phyloP scores from a whole-genome alignment of 2,797 vertebrate genomes.

The Enteromius viviparus region DNA sequence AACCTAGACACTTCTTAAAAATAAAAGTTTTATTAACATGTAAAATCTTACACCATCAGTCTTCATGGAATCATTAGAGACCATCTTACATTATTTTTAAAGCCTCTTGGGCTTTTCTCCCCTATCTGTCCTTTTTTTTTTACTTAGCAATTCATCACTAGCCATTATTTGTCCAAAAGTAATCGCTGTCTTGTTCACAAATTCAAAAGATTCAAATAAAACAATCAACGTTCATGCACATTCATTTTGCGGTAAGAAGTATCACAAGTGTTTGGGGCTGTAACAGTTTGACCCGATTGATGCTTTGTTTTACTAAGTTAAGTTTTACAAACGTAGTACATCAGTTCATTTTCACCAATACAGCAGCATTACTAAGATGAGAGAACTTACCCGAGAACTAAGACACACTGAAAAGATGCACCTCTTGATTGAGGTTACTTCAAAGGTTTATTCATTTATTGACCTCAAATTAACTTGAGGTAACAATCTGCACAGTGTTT shows the following conservation, averaged over 20 bases:
- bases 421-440: conserved; percentile 31
- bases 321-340: conserved; percentile 56
- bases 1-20: conserved; percentile 48
- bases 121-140: neutral
- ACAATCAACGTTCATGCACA: conserved; percentile 65
- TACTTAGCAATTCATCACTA: neutral
- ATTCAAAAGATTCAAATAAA: conserved; percentile 25
- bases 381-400: conserved; percentile 29
- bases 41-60: conserved; percentile 61
- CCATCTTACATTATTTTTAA: conserved; percentile 47
- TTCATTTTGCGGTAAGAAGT: conserved; percentile 58
- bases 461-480: conserved; percentile 1
- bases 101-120: neutral
- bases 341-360: conserved; percentile 39
- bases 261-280: conserved; percentile 48
- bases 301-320: conserved; percentile 62
- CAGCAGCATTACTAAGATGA: conserved; percentile 53
- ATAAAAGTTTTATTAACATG: conserved; percentile 66
- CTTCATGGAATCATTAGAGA: conserved; percentile 41
- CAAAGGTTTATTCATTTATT: conserved; percentile 4
- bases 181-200: neutral
- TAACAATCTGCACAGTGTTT: conserved; percentile 31
- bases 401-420: conserved; percentile 23
- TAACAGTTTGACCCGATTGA: conserved; percentile 48
- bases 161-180: neutral